Evolutionary conservation across 2,888 invertebrate genomes (phyloP).

Genomic region (Drosophila infuscata): DNA sequence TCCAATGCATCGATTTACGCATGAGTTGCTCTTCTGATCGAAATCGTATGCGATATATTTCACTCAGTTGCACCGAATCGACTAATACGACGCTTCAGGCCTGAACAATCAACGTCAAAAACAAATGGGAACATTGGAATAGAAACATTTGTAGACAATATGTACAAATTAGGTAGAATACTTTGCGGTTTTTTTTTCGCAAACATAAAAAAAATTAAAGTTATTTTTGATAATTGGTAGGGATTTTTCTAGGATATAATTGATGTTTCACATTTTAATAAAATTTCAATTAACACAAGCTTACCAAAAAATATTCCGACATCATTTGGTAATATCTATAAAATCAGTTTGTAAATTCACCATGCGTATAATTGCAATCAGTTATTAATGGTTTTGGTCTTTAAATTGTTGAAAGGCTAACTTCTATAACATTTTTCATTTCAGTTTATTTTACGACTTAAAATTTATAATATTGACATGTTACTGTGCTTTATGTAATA

Average conservation of each 20-base stretch:
- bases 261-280: neutral
- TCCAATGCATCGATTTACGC: slow-evolving; percentile 49
- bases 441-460: neutral
- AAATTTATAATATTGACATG: neutral
- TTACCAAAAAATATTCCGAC: neutral
- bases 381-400: neutral
- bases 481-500: neutral
- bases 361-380: neutral
- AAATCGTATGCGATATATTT: slow-evolving; percentile 13
- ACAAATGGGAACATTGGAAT: neutral
- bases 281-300: neutral
- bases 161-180: neutral
- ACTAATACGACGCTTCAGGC: neutral
- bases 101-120: neutral
- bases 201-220: neutral
- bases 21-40: slow-evolving; percentile 39
- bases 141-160: neutral
- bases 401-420: neutral
- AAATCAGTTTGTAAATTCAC: neutral
- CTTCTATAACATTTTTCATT: neutral
- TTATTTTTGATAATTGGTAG: neutral
- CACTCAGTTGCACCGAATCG: slow-evolving; percentile 6
- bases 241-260: neutral
- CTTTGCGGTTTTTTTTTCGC: neutral
- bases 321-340: neutral